Evolutionary conservation across 2,113 vertebrate species (phyloP).

Genomic region (Phainopepla nitens): DNA sequence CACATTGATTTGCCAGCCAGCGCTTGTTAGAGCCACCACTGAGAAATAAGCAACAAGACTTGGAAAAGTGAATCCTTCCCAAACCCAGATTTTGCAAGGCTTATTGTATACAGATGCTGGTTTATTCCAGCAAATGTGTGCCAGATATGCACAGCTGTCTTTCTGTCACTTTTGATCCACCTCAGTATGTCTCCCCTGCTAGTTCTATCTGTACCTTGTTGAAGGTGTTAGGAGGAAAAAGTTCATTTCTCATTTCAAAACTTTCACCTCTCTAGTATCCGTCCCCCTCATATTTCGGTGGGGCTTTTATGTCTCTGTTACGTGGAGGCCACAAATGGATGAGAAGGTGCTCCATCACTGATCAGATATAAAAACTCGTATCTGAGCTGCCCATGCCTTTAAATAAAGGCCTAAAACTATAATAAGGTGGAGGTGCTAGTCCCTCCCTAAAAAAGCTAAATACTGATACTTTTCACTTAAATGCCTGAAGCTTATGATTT

Average conservation of each 20-base stretch:
- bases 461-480: background rate
- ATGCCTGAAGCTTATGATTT: background rate
- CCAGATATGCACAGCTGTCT: slow-evolving; percentile 41
- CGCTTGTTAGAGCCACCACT: background rate
- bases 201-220: background rate
- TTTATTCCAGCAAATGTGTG: slow-evolving; percentile 6
- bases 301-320: background rate
- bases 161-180: slow-evolving; percentile 59
- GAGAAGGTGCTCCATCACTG: background rate
- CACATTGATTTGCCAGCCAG: background rate
- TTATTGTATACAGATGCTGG: slow-evolving; percentile 21
- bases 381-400: background rate
- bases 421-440: background rate
- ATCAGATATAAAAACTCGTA: fast-evolving
- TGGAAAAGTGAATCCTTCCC: background rate
- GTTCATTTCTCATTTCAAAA: background rate
- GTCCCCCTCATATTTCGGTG: background rate
- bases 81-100: background rate
- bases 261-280: background rate
- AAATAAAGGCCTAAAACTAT: background rate
- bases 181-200: background rate
- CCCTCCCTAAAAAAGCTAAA: background rate
- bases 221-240: slow-evolving; percentile 18
- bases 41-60: background rate
- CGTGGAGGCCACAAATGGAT: background rate